phyloP scores from a whole-genome alignment of 2,888 invertebrate genomes.

The Cephus sareptanus region DNA sequence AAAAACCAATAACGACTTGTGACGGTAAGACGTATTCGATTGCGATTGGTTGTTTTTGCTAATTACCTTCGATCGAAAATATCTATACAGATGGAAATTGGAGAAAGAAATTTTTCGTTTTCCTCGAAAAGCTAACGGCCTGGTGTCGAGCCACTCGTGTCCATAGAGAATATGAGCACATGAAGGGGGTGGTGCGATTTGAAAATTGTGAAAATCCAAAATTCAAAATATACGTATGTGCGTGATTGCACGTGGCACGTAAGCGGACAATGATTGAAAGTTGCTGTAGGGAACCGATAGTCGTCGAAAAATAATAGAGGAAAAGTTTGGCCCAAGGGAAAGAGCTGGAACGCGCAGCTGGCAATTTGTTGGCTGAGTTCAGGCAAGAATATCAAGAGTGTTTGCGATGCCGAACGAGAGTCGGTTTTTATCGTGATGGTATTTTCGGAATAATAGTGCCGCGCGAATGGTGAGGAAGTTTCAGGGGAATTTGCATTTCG shows the following conservation, averaged over 20 bases:
- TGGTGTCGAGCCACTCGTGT: background rate
- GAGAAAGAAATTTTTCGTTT: background rate
- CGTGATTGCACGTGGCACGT: background rate
- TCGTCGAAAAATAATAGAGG: background rate
- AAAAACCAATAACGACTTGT: background rate
- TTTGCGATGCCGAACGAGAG: background rate
- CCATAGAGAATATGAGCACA: background rate
- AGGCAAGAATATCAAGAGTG: background rate
- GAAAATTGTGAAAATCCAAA: background rate
- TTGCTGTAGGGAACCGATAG: background rate
- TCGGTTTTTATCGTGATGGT: background rate
- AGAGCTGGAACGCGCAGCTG: background rate
- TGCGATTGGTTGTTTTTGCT: background rate
- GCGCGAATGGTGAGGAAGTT: slow-evolving; percentile 15
- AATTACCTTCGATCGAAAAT: background rate
- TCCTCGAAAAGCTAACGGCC: background rate
- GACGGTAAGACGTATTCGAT: background rate
- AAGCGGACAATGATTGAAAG: background rate
- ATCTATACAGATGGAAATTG: background rate
- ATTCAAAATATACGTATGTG: background rate
- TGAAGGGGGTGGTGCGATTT: background rate
- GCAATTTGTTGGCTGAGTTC: background rate
- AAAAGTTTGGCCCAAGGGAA: background rate
- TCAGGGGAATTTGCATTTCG: slow-evolving; percentile 6
- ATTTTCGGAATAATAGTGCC: slow-evolving; percentile 8